Conservation (phyloP, 2,797 vertebrate species). For the Coluber constrictor region DNA sequence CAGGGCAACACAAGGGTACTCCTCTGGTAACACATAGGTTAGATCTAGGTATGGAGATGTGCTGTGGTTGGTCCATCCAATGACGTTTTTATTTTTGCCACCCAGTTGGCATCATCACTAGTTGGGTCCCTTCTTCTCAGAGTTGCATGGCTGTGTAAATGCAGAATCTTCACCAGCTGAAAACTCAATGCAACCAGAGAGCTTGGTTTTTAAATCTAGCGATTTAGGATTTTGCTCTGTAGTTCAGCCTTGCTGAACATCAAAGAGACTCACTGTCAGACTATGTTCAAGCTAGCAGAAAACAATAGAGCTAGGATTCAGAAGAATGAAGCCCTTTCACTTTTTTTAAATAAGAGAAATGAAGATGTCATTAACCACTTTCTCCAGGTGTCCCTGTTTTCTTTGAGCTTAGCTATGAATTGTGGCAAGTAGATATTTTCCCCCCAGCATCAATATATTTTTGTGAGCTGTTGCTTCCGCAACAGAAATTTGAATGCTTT, state of each 20-base stretch:
- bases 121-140: conserved; percentile 63
- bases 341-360: not conserved
- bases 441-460: not conserved
- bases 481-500: not conserved
- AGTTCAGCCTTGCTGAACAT: conserved; percentile 38
- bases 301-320: not conserved
- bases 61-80: not conserved
- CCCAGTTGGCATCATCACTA: conserved; percentile 51
- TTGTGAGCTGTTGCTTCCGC: not conserved
- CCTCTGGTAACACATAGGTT: conserved; percentile 21
- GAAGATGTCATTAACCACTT: not conserved
- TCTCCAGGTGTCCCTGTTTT: not conserved
- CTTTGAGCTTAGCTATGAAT: not conserved
- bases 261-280: not conserved
- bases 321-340: not conserved
- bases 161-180: conserved; percentile 59
- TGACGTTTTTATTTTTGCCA: conserved; percentile 41
- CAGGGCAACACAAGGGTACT: not conserved
- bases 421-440: not conserved
- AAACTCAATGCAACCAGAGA: conserved; percentile 66
- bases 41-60: conserved; percentile 35
- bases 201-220: conserved; percentile 56
- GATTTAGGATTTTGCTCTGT: conserved; percentile 44
- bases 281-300: not conserved
- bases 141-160: conserved; percentile 52